A percentile compares a stretch with the other conserved stretches of the same genome.
Conservation (phyloP, 2,113 vertebrate species). For the Hippocampus abdominalis region DNA sequence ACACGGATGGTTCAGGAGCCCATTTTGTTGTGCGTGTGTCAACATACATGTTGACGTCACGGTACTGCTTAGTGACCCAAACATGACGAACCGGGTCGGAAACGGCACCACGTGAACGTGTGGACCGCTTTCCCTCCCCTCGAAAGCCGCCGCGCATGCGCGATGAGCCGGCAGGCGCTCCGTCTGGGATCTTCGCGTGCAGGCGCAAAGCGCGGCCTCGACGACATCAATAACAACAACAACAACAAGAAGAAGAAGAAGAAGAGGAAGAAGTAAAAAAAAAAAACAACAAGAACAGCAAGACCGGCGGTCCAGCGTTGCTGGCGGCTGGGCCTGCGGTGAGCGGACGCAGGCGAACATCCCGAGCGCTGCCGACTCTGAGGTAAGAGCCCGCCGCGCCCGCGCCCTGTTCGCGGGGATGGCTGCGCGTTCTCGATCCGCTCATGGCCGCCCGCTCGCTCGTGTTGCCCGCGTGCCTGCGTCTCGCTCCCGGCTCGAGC, state of each 20-base stretch:
- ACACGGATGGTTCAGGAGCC: no score
- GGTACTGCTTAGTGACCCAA: not conserved
- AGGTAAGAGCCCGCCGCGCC: conserved; percentile 61
- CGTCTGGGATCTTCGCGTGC: conserved; percentile 49
- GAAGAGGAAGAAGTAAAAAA: not conserved
- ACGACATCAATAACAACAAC: conserved; percentile 19
- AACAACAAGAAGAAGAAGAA: conserved; percentile 1
- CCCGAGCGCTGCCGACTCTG: not conserved
- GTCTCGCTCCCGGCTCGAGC: conserved; percentile 16
- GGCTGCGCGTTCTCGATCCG: conserved; percentile 74
- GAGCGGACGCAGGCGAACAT: not conserved
- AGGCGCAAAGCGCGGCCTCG: conserved; percentile 73
- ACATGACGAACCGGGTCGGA: not conserved
- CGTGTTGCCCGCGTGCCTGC: conserved; percentile 54
- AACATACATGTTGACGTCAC: not conserved
- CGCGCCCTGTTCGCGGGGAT: conserved; percentile 28
- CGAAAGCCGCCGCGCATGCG: conserved; percentile 52
- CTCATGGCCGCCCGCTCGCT: conserved; percentile 67
- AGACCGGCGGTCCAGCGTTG: conserved; percentile 25
- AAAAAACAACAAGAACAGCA: conserved; percentile 35
- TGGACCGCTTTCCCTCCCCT: not conserved
- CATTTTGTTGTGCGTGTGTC: no score
- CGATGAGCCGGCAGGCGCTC: conserved; percentile 7
- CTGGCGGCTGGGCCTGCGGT: conserved; percentile 9
- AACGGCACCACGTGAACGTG: not conserved